Evolutionary conservation across 2,113 vertebrate species (phyloP).

Genomic region (Brachypteracias leptosomus): DNA sequence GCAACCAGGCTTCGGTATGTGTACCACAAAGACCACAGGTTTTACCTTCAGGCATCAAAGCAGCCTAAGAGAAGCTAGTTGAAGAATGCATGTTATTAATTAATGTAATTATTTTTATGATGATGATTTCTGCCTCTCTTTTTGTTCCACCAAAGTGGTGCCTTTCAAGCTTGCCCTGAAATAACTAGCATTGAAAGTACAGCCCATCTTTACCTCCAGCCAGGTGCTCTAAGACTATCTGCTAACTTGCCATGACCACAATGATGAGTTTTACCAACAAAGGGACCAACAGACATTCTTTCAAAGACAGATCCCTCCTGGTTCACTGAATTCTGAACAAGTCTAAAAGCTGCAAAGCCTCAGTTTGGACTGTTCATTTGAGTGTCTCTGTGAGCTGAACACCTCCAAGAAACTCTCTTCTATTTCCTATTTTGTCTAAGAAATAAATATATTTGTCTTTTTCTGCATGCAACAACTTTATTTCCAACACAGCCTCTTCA

Average conservation of each 20-base stretch:
- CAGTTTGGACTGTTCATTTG: rapidly evolving
- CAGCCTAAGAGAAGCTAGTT: background rate
- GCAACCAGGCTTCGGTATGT: background rate
- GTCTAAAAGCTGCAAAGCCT: background rate
- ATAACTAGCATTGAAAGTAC: background rate
- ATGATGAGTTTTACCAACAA: background rate
- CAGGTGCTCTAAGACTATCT: background rate
- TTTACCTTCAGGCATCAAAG: rapidly evolving
- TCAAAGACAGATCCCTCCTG: background rate
- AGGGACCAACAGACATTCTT: background rate
- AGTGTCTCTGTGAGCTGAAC: background rate
- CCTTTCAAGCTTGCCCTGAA: background rate
- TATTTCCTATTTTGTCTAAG: background rate
- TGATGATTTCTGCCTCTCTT: background rate
- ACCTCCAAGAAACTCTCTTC: background rate
- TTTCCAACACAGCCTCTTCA: background rate
- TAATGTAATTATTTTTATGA: background rate
- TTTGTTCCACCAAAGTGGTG: background rate
- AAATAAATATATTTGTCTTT: background rate
- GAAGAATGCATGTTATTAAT: background rate
- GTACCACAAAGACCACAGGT: background rate
- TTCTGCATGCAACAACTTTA: background rate
- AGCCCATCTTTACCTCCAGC: background rate
- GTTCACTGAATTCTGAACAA: background rate
- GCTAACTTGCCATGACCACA: background rate